These are phyloP conservation scores for Theristicus caerulescens DNA, from an alignment of 2,113 vertebrate genomes.

Conservation along the genomic window DNA sequence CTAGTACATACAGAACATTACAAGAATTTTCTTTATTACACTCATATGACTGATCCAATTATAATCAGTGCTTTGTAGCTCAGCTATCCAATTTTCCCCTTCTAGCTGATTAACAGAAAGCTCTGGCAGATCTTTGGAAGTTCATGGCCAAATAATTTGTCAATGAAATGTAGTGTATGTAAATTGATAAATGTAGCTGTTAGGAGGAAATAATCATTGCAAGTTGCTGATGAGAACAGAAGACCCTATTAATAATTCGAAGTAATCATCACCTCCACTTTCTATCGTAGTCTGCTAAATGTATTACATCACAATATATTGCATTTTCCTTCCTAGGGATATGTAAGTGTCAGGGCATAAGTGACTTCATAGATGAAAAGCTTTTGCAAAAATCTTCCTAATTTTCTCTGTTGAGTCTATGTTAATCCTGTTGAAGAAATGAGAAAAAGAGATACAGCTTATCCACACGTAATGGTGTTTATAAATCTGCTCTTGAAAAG, in stretches of 20 bases:
- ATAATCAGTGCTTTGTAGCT: constrained; percentile 17
- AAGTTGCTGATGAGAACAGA: constrained; percentile 1
- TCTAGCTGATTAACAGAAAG: constrained; percentile 26
- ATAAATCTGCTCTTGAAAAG: neutral
- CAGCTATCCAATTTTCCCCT: constrained; percentile 8
- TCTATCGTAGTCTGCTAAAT: neutral
- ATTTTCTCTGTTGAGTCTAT: neutral
- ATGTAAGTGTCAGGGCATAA: neutral
- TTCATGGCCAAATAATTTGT: constrained; percentile 27
- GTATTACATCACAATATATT: neutral
- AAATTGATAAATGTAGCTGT: constrained; percentile 35
- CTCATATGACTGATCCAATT: neutral
- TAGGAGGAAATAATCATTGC: constrained; percentile 9
- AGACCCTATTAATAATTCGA: constrained; percentile 4
- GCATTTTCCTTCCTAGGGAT: neutral
- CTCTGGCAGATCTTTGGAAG: neutral
- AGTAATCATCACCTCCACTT: neutral
- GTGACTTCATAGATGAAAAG: neutral
- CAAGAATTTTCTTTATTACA: constrained; percentile 2
- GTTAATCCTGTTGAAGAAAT: neutral
- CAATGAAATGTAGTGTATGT: neutral
- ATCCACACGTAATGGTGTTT: neutral
- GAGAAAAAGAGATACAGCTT: neutral
- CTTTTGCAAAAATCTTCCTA: neutral
- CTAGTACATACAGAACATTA: neutral